Evolutionary conservation across 1,140 invertebrate species (phyloP).

Genomic region (Arion vulgaris): DNA sequence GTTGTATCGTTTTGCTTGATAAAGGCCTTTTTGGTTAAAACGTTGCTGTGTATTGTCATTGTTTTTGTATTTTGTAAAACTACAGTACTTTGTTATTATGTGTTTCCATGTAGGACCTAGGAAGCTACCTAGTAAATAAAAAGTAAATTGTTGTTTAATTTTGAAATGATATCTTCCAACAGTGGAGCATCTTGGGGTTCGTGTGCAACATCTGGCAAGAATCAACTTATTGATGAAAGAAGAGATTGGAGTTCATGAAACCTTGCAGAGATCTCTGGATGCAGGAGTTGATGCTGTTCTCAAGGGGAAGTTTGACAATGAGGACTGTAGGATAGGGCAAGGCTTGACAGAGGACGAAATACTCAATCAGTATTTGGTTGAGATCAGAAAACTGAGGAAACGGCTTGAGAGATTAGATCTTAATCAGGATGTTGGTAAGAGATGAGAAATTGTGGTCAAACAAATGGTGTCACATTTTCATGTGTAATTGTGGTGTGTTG

Average conservation of each 20-base stretch:
- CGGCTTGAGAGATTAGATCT: conserved; percentile 65
- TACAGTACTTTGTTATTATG: too few relatives aligned
- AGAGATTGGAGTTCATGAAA: conserved; percentile 66
- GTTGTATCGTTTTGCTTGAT: too few relatives aligned
- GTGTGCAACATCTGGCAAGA: conserved; percentile 62
- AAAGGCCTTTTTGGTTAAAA: too few relatives aligned
- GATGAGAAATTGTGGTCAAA: not conserved
- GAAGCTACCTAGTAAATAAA: too few relatives aligned
- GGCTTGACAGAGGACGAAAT: conserved; percentile 44
- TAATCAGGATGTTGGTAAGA: conserved; percentile 24
- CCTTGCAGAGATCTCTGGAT: conserved; percentile 51
- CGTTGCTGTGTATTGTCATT: too few relatives aligned
- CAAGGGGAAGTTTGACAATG: not conserved
- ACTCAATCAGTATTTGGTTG: conserved; percentile 65
- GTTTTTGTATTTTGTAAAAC: too few relatives aligned
- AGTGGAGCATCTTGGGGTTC: conserved; percentile 29
- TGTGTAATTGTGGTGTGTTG: too few relatives aligned
- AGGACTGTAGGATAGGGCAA: not conserved
- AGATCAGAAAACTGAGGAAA: conserved; percentile 66
- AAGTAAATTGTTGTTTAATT: too few relatives aligned
- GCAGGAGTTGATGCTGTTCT: conserved; percentile 37
- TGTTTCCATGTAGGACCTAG: too few relatives aligned
- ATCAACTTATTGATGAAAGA: conserved; percentile 71
- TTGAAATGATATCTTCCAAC: not conserved
- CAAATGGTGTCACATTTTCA: too few relatives aligned